These are phyloP conservation scores for Trachelus stipa DNA, from an alignment of 2,888 invertebrate species.

Conservation along the genomic window DNA sequence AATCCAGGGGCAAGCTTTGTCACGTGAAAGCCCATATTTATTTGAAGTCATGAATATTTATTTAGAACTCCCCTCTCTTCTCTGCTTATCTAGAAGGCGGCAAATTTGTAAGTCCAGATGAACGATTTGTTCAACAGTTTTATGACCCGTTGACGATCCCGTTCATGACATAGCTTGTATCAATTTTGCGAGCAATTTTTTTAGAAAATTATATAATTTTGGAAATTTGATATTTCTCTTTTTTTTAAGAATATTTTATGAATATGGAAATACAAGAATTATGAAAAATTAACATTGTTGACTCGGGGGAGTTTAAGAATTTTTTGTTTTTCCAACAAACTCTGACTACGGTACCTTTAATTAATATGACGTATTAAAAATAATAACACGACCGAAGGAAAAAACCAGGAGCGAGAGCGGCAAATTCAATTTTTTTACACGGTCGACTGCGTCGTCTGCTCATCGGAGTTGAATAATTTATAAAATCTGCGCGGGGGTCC, in stretches of 20 bases:
- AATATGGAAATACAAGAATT: too few relatives aligned
- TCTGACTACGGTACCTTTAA: conserved; percentile 28
- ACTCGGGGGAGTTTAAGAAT: neutral
- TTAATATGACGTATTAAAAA: conserved; percentile 46
- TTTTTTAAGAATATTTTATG: too few relatives aligned
- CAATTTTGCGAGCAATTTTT: neutral
- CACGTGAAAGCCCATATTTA: conserved; percentile 24
- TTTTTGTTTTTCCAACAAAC: conserved; percentile 20
- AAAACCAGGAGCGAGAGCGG: conserved; percentile 13
- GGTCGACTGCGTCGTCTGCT: conserved; percentile 26
- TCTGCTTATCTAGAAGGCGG: neutral
- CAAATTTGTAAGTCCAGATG: neutral
- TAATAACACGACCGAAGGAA: conserved; percentile 33
- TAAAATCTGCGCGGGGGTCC: conserved; percentile 47
- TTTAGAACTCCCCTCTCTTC: neutral
- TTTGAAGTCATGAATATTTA: conserved; percentile 14
- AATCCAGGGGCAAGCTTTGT: conserved; percentile 33
- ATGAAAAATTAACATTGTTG: too few relatives aligned
- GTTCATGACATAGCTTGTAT: neutral
- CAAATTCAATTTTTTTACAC: conserved; percentile 41
- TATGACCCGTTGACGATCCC: conserved; percentile 1
- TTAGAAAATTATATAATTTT: too few relatives aligned
- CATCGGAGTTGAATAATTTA: conserved; percentile 46
- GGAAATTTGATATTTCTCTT: too few relatives aligned
- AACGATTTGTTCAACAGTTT: conserved; percentile 10